Evolutionary conservation across 2,797 vertebrate species (phyloP), one percentile per base, ranked within the genome.

Genomic region (Pitangus sulphuratus): DNA sequence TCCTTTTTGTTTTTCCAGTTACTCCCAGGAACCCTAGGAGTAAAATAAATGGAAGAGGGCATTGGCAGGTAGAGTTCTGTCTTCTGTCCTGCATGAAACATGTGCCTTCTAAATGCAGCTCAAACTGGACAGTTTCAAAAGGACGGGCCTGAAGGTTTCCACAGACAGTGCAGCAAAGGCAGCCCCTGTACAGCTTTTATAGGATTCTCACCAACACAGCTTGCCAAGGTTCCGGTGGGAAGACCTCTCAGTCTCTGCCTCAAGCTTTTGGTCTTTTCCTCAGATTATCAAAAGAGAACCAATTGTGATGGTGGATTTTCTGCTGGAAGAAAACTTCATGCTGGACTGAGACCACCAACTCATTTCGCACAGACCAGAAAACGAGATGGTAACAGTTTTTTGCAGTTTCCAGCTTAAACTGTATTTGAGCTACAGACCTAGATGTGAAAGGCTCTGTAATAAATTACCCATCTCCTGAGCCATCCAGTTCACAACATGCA

Each of bases 401-500:
- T 12, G 3, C 64, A 86, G 61, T 47, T 69, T 48, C 54, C 76
- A 92, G 28, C 76, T 74, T 53, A 40, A 62, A 81, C 11, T 10
- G 22, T 31, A 77, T 60, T 94, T 69, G 37, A 92, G 50, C 74
- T 90, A 71, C 71, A 89, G 71, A 84, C 75, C 64, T 85, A 92
- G 33, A 97, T 60, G 95, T 95, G 96, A 94, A 95, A 94, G 92
- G 95, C 93, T 97, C 92, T 96, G 92, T 91, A 90, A 87, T 71
- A 87, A 84, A 90, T 94, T 95, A 95, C 93, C 94, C 91, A 96
- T 93, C 94, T 95, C 92, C 94, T 96, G 95, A 96, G 91, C 93
- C 94, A 97, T 96, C 95, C 95, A 96, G 87, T 96, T 87, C 86
- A 94, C 60, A 70, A 64, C 56, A 53, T 7, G 48, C 47, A 62